These are phyloP conservation scores for Melanerpes aurifrons DNA, from an alignment of 2,113 vertebrate genomes.

Conservation along the genomic window DNA sequence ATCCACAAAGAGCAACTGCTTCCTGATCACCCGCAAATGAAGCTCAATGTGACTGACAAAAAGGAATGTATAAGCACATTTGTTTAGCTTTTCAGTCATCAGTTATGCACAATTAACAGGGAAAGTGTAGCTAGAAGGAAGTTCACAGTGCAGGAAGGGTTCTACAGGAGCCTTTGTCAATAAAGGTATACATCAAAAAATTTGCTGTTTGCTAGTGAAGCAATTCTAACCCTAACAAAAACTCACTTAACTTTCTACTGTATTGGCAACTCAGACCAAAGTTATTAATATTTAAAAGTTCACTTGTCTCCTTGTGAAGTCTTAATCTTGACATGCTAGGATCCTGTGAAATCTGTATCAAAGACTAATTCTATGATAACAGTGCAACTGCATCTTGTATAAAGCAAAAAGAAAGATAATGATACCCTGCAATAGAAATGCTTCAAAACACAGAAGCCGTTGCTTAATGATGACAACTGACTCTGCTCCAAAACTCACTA, in stretches of 20 bases:
- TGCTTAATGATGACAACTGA: background rate
- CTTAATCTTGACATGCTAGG: background rate
- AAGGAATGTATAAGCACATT: background rate
- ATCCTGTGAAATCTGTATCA: background rate
- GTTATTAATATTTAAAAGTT: background rate
- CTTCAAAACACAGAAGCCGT: background rate
- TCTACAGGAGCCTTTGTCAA: background rate
- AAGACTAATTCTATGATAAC: background rate
- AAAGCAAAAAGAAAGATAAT: background rate
- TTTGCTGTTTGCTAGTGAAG: background rate
- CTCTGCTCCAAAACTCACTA: background rate
- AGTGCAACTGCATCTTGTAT: background rate
- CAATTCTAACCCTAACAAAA: conserved; percentile 13
- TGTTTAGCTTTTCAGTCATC: background rate
- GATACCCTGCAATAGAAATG: background rate
- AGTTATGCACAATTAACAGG: background rate
- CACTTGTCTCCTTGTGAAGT: background rate
- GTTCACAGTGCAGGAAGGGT: background rate
- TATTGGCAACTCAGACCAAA: background rate
- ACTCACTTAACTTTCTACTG: background rate
- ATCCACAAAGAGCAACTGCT: background rate
- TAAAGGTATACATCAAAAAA: background rate
- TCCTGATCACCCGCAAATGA: background rate
- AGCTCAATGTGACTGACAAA: background rate
- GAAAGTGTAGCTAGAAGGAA: background rate